phyloP scores from a whole-genome alignment of 2,113 vertebrate genomes.

The Strigops habroptila region DNA sequence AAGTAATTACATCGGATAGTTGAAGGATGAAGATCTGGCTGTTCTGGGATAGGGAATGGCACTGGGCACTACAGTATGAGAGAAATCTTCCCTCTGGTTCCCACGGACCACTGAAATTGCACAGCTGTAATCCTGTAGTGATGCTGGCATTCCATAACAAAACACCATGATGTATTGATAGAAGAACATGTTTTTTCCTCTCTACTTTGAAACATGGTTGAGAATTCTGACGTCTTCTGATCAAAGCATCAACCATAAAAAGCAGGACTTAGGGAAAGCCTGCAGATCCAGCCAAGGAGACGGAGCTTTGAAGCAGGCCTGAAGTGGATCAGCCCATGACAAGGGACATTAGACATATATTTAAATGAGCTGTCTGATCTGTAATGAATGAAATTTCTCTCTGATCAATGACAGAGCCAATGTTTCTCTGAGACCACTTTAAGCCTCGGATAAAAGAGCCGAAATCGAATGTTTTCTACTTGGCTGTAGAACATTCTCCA shows the following conservation, averaged over 20 bases:
- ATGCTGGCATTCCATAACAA: background rate
- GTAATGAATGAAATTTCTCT: conserved; percentile 46
- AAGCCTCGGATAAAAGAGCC: conserved; percentile 19
- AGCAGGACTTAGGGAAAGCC: background rate
- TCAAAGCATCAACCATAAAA: conserved; percentile 7
- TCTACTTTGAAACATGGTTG: background rate
- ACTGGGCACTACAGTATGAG: rapidly evolving
- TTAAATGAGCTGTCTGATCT: conserved; percentile 39
- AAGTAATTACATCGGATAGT: background rate
- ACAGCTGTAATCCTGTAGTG: background rate
- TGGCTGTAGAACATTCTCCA: conserved; percentile 36
- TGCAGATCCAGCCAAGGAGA: background rate
- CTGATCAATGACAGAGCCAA: conserved; percentile 22
- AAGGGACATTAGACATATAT: conserved; percentile 24
- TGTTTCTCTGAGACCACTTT: conserved; percentile 32
- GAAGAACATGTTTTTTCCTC: background rate
- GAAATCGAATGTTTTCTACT: conserved; percentile 38
- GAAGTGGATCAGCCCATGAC: conserved; percentile 26
- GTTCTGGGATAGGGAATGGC: background rate
- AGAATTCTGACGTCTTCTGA: conserved; percentile 1
- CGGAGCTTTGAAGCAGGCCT: conserved; percentile 41
- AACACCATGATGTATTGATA: background rate
- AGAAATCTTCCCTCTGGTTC: background rate
- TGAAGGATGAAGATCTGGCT: background rate
- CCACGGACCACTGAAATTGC: background rate